Evolutionary conservation across 2,797 vertebrate genomes (phyloP), one percentile per base, ranked within the genome.

Genomic region (Tapirus indicus): DNA sequence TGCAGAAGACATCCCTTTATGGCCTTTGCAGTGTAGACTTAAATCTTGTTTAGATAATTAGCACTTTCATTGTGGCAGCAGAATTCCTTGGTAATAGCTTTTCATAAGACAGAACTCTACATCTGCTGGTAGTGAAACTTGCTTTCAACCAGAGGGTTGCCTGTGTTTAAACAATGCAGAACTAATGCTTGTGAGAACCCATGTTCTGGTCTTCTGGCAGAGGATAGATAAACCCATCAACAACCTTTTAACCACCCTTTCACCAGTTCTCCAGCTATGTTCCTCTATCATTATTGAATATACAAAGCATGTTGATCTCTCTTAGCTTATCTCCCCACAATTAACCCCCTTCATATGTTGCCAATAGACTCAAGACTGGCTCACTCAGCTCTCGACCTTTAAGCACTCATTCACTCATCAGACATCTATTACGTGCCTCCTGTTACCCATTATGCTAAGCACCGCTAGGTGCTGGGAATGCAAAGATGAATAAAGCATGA

Each of bases 11-110:
- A 75, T 83, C 29, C 38, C 78, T 92, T 83, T 29, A 20, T 11
- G 78, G 72, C 20, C 62, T 96, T 80, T 94, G 91, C 41, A 74
- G 71, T 20, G 78, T 68, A 75, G 35, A 80, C 69, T 88, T 90
- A 68, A 87, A 85, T 94, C 88, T 75, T 93, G 38, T 83, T 96
- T 71, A 85, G 52, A 82, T 94, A 95, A 97, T 88, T 95, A 82
- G 79, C 49, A 90, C 60, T 91, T 97, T 94, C 68, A 91, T 41
- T 86, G 91, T 3, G 25, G 69, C n/a, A 35, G 74, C 41, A 64
- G 85, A 85, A 69, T 75, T 88, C 85, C 89, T 41, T 56, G 38
- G 32, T 66, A 62, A 83, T 18, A 72, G 52, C 52, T 94, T 21
- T 62, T 90, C 69, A 1, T 52, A 91, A 93, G 72, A 72, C 64